Conservation (phyloP, 2,113 vertebrate genomes). For the Phaetusa simplex region DNA sequence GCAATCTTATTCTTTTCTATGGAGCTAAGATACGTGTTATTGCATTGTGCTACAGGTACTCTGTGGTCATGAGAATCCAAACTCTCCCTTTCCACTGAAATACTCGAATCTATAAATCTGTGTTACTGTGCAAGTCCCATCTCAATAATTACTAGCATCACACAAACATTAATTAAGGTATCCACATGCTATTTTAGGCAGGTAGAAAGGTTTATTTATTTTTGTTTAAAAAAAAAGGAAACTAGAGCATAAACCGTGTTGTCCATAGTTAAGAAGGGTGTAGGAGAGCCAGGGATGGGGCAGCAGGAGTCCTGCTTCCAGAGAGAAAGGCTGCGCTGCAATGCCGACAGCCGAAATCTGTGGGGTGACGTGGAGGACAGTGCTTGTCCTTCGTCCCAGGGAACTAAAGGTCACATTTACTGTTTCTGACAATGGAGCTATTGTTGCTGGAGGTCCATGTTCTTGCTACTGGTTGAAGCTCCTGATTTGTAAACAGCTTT, state of each 20-base stretch:
- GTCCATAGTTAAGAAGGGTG: neutral
- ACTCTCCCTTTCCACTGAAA: neutral
- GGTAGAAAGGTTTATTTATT: neutral
- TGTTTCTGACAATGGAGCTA: conserved; percentile 1
- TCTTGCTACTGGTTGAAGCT: neutral
- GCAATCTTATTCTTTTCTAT: conserved; percentile 31
- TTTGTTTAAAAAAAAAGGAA: neutral
- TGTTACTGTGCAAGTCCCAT: neutral
- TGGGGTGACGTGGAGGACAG: fast-evolving
- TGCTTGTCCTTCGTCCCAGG: fast-evolving
- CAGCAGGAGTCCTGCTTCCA: neutral
- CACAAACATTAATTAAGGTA: neutral
- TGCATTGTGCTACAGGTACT: neutral
- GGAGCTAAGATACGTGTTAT: neutral
- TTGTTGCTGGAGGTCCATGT: neutral
- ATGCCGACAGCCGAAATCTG: fast-evolving
- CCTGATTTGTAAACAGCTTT: neutral
- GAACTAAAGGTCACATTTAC: neutral
- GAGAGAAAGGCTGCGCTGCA: neutral
- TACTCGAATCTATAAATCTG: neutral
- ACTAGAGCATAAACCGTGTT: neutral
- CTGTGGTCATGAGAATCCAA: neutral
- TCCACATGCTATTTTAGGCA: neutral
- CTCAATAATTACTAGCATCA: neutral
- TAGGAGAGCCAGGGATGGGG: neutral